phyloP scores from a whole-genome alignment of 2,797 vertebrate species.

The Mormyrus hasselquistii region DNA sequence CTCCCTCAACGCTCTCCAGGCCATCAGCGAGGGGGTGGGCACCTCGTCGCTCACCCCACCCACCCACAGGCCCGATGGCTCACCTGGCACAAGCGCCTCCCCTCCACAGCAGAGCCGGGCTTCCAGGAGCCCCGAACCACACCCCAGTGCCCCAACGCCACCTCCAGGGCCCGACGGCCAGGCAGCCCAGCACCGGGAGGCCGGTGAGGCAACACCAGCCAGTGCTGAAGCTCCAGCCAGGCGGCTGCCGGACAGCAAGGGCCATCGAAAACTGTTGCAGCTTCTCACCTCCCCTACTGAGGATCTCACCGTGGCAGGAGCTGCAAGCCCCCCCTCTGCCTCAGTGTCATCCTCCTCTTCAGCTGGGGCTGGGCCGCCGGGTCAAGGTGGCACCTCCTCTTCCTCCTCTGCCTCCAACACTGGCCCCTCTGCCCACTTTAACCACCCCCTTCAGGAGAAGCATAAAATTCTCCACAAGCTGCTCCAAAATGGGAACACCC shows the following conservation, averaged over 20 bases:
- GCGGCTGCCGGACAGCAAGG: conserved; percentile 73
- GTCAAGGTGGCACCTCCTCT: conserved; percentile 30
- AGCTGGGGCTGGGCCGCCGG: conserved; percentile 49
- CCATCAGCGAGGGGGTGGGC: conserved; percentile 95
- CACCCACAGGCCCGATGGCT: conserved; percentile 78
- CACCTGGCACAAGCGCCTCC: conserved; percentile 75
- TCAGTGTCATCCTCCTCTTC: conserved; percentile 80
- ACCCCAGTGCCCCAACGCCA: conserved; percentile 63
- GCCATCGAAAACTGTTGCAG: conserved; percentile 91
- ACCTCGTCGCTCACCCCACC: conserved; percentile 86
- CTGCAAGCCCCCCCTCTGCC: conserved; percentile 67
- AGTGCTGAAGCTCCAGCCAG: conserved; percentile 64
- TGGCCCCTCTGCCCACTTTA: conserved; percentile 38
- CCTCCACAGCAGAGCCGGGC: conserved; percentile 69
- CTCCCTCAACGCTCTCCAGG: conserved; percentile 93
- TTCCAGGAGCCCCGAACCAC: conserved; percentile 83
- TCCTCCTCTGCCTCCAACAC: conserved; percentile 42
- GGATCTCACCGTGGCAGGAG: conserved; percentile 64
- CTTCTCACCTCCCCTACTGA: conserved; percentile 88
- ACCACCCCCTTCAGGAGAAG: conserved; percentile 84
- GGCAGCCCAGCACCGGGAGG: conserved; percentile 64
- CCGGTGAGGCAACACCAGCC: conserved; percentile 57
- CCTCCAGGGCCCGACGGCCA: conserved; percentile 64
- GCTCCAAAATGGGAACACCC: conserved; percentile 92
- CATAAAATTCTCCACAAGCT: conserved; percentile 97